phyloP scores from a whole-genome alignment of 2,113 vertebrate species.

The Plecturocebus donacophilus region DNA sequence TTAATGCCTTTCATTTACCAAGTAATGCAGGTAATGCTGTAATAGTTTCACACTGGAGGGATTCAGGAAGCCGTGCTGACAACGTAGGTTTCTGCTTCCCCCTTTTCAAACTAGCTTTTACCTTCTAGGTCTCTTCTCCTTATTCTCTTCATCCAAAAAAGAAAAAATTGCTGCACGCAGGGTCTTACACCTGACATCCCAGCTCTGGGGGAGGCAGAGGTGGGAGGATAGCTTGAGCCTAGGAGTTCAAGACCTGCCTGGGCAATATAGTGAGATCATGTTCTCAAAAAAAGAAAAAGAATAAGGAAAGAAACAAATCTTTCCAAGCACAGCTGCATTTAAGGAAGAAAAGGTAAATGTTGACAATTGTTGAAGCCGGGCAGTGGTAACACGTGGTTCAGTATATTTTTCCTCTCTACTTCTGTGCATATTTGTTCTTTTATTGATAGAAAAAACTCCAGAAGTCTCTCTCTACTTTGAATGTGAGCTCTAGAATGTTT shows the following conservation, averaged over 20 bases:
- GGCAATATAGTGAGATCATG: no score
- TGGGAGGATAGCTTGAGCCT: no score
- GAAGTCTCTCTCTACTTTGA: neutral
- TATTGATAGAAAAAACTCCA: neutral
- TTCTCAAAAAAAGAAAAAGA: no score
- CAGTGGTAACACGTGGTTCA: neutral
- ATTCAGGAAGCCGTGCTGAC: neutral
- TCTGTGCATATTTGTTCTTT: neutral
- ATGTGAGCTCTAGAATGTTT: neutral
- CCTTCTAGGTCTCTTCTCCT: neutral
- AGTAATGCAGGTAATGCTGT: slow-evolving; percentile 14
- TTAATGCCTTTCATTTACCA: slow-evolving; percentile 63
- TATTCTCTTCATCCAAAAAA: neutral
- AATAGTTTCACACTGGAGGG: slow-evolving; percentile 27
- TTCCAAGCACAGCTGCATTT: neutral
- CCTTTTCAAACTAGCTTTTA: neutral
- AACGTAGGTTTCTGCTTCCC: neutral
- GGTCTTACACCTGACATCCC: no score
- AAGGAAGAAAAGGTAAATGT: neutral
- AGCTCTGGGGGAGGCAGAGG: no score
- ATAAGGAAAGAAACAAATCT: no score
- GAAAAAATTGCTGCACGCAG: neutral
- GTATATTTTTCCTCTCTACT: neutral
- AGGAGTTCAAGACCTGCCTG: no score
- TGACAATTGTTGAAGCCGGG: neutral